Evolutionary conservation across 1,140 invertebrate species (phyloP), one percentile per base, ranked within the genome.

Genomic region (Drosophila sp.): DNA sequence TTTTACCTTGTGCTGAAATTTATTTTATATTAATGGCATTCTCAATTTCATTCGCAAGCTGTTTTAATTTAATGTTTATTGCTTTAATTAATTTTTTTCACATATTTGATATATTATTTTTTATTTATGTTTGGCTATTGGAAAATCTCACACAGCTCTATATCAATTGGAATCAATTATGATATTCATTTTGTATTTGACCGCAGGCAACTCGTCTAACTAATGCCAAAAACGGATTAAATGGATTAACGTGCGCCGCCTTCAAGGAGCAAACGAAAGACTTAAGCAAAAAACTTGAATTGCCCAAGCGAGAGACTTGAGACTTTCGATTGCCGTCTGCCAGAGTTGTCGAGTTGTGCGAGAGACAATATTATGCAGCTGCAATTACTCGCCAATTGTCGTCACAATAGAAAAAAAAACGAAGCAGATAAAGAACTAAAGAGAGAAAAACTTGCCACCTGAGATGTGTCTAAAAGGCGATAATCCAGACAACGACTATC

Each of bases 331-430:
- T 21, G 21, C 21, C 21, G 21, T 2, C 74, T 57, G 63, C 9
- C 38, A 57, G 57, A 21, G 61, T 62, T 69, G 66, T 18, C 65
- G 45, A 6, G 32, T 34, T 64, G 62, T 50, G 45, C 27, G 59
- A 14, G 11, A 38, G 54, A 78, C 82, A 89, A 80, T 83, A 89
- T 89, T 89, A 89, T 89, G 84, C 84, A 89, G 79, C 80, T 69
- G 79, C 83, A 89, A 89, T 89, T 89, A 89, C 84, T 89, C 83
- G 83, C 79, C 83, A 89, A 89, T 89, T 89, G 83, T 79, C 79
- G 76, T 58, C 56, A 67, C 57, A 81, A 78, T 66, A 16, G 58
- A 78, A 43, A 66, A 32, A 21, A 45, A 46, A 14, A 27, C 40
- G 13, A 27, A 40, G 25, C 48, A 78, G 66, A 57, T 16, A 25